Conservation (phyloP, 2,797 vertebrate genomes). For the Anguilla megastoma region DNA sequence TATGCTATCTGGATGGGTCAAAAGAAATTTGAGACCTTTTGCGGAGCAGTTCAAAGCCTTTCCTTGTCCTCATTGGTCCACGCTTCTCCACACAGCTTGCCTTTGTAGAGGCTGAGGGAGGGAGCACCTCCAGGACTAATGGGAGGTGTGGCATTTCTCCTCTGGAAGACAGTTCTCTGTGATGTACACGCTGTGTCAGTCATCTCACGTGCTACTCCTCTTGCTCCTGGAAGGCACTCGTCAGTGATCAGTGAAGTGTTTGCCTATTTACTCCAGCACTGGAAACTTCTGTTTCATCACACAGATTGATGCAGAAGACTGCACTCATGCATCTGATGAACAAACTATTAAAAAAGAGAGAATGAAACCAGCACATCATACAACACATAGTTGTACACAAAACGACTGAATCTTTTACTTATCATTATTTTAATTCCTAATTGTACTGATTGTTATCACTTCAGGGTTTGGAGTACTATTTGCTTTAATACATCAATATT, state of each 20-base stretch:
- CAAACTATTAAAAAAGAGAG: background rate
- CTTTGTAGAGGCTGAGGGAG: conserved; percentile 17
- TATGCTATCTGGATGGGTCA: conserved; percentile 2
- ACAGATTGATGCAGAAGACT: background rate
- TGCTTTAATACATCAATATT: background rate
- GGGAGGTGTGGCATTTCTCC: conserved; percentile 18
- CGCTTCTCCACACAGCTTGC: conserved; percentile 15
- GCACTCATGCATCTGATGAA: background rate
- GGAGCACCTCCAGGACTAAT: conserved; percentile 2
- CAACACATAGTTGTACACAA: background rate
- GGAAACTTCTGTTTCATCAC: conserved; percentile 11
- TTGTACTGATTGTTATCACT: background rate
- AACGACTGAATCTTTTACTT: background rate
- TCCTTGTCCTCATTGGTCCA: background rate
- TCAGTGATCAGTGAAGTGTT: background rate
- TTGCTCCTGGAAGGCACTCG: background rate
- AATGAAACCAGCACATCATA: background rate
- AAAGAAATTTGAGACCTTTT: conserved; percentile 31
- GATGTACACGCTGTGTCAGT: background rate
- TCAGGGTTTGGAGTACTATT: background rate
- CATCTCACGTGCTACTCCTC: background rate
- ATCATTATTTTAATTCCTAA: background rate
- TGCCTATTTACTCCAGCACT: background rate
- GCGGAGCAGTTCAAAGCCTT: background rate
- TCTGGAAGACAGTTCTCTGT: background rate